These are phyloP conservation scores for Microctonus hyperodae DNA, from an alignment of 2,888 invertebrate genomes.

Conservation along the genomic window DNA sequence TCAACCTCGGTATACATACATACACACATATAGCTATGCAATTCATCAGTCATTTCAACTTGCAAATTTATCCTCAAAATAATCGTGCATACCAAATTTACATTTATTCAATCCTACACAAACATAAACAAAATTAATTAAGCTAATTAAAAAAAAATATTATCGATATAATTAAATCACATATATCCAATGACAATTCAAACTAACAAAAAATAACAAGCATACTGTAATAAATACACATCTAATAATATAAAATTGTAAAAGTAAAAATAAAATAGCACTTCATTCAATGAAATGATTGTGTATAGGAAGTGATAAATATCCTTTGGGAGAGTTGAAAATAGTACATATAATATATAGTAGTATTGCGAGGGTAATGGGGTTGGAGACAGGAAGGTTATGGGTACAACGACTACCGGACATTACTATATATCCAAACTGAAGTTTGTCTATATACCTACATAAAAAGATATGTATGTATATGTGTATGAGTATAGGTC, in stretches of 20 bases:
- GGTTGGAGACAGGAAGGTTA: background rate
- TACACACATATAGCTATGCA: no score
- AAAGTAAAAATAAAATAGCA: background rate
- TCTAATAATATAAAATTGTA: background rate
- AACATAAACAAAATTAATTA: background rate
- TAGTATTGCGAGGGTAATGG: background rate
- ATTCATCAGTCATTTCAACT: constrained; percentile 35
- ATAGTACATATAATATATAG: background rate
- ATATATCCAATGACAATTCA: no score
- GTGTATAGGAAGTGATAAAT: background rate
- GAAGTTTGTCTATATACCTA: background rate
- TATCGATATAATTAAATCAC: no score
- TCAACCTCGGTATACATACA: constrained; percentile 37
- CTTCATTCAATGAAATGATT: background rate
- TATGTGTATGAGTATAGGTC: constrained; percentile 31
- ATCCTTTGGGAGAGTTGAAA: constrained; percentile 1
- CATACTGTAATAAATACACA: background rate
- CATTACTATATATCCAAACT: background rate
- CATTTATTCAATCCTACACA: background rate
- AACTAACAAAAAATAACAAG: no score
- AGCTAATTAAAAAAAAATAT: background rate
- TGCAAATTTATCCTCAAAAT: constrained; percentile 32
- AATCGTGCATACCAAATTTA: background rate
- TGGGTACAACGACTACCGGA: constrained; percentile 6
- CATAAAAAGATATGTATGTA: background rate